Base-by-base conservation (phyloP, 2,797 vertebrate species). In the Sebastes baramenuke region DNA sequence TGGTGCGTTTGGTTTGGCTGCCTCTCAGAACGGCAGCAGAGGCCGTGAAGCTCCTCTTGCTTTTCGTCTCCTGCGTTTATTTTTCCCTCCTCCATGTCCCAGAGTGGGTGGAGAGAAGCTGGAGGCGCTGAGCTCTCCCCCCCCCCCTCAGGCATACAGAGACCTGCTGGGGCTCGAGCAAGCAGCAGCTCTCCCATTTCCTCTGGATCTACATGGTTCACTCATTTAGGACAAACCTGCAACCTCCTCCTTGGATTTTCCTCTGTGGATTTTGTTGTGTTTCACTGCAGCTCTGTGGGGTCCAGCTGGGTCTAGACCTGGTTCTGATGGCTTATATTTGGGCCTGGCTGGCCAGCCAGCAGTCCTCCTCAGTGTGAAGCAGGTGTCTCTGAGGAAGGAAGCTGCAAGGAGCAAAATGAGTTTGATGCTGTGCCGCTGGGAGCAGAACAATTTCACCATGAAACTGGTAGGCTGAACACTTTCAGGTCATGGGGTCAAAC, bases 361-460 rank as follows among this genome's bases (percentile, higher is more conserved):
- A 55, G 65, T 18, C 16, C 67, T 73, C 56, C 82, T 86, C 75
- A 24, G 66, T 72, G 81, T 89, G 79, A 84, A 89, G 94, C 96
- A 97, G 97, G 96, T 95, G 88, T 85, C 58, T 88, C 71, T 42
- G 72, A 70, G 69, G 68, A 81, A 89, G 91, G 61, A 80, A 68
- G 72, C 87, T 73, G 82, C 80, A 58, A 24, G 67, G 77, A 46
- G 79, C 72, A 95, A 92, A 82, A 98, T 98, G 97, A 98, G 95
- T 93, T 82, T 93, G 94, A 96, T 97, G 96, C 94, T 98, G 88
- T 97, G 97, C 95, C 96, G 96, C 83, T 98, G 97, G 97, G 97
- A 99, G 18, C 96, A 97, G 84, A 97, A 97, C 94, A 97, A 95
- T 92, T 87, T 89, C 93, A 95, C 96, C 92, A 98, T 98, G 97